A percentile compares a stretch with the other conserved stretches of the same genome.
phyloP scores from a whole-genome alignment of 2,797 vertebrate species.

The Hypotaenidia philippensis region DNA sequence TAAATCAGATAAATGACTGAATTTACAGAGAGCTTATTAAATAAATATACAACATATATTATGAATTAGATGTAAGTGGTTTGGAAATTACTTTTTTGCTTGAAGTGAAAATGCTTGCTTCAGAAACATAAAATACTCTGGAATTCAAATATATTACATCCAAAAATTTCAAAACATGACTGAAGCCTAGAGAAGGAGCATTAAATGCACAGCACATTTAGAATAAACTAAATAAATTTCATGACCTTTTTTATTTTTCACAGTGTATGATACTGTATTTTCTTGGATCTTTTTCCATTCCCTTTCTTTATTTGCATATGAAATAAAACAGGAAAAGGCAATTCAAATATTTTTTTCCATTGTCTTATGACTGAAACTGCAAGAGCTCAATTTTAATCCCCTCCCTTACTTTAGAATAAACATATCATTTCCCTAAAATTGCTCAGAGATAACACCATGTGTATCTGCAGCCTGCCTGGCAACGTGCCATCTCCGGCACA shows the following conservation, averaged over 20 bases:
- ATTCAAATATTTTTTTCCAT: background rate
- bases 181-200: background rate
- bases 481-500: conserved; percentile 1
- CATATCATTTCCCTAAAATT: conserved; percentile 6
- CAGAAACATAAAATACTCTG: background rate
- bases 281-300: background rate
- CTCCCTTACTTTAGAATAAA: background rate
- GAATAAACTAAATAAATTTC: background rate
- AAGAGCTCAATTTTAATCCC: background rate
- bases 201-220: background rate
- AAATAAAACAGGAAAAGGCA: background rate
- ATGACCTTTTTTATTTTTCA: background rate
- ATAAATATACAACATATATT: background rate
- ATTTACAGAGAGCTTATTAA: conserved; percentile 14
- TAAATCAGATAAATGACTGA: conserved; percentile 39
- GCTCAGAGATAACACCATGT: conserved; percentile 1
- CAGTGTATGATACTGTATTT: background rate
- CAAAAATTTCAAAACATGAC: background rate
- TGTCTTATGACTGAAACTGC: background rate
- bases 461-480: conserved; percentile 38
- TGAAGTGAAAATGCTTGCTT: background rate
- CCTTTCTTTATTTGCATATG: background rate
- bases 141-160: background rate
- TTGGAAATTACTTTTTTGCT: conserved; percentile 10
- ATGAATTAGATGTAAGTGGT: conserved; percentile 1